Conservation (phyloP, 2,888 invertebrate genomes). For the Zhengitettix transpicula region DNA sequence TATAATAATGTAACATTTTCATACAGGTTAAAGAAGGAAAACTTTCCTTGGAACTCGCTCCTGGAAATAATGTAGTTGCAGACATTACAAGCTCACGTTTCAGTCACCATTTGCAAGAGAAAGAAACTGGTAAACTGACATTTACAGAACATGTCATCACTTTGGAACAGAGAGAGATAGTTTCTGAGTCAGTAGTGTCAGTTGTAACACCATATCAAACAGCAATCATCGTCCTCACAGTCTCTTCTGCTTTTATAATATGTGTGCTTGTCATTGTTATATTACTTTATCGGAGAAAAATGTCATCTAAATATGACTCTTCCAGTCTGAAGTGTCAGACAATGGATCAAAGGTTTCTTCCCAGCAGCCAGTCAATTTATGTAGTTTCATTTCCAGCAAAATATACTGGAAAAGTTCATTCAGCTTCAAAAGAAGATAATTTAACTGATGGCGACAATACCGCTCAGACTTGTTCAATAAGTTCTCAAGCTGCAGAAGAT, state of each 20-base stretch:
- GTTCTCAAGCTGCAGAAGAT: too few relatives aligned
- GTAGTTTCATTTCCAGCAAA: constrained; percentile 9
- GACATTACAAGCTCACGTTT: constrained; percentile 48
- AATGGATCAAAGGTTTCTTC: constrained; percentile 6
- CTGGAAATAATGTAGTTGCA: constrained; percentile 26
- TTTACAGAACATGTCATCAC: constrained; percentile 28
- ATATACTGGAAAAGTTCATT: background rate
- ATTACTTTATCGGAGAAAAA: constrained; percentile 51
- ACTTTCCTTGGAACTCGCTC: constrained; percentile 24
- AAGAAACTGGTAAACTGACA: constrained; percentile 20
- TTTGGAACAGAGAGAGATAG: constrained; percentile 47
- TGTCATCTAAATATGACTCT: background rate
- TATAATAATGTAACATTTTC: background rate
- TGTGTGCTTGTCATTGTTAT: constrained; percentile 58
- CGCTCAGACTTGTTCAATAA: too few relatives aligned
- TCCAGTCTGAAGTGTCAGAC: constrained; percentile 4
- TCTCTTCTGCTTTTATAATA: constrained; percentile 63
- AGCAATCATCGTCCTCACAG: constrained; percentile 57
- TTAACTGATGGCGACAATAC: too few relatives aligned
- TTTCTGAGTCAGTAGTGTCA: constrained; percentile 48
- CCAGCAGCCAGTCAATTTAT: constrained; percentile 7
- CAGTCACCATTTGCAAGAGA: constrained; percentile 32
- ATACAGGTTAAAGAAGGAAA: constrained; percentile 30
- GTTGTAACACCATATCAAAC: constrained; percentile 56
- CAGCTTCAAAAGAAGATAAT: too few relatives aligned